Evolutionary conservation across 1,140 invertebrate species (phyloP).

Genomic region (Homalodisca vitripennis): DNA sequence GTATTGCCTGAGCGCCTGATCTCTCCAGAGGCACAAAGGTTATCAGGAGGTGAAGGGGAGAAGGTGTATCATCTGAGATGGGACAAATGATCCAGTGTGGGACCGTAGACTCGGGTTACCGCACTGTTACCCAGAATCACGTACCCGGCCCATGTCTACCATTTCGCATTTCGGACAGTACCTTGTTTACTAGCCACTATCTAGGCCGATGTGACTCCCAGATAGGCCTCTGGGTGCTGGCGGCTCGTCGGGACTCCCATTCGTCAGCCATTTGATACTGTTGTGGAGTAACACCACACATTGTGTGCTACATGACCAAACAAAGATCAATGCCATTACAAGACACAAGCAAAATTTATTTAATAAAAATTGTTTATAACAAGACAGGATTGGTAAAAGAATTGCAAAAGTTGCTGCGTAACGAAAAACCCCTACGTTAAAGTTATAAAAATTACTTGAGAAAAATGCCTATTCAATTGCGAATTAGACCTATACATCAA

Average conservation of each 20-base stretch:
- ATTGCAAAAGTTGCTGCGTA: background rate
- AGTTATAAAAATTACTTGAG: too few relatives aligned
- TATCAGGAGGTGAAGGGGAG: too few relatives aligned
- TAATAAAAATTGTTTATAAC: background rate
- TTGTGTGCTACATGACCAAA: background rate
- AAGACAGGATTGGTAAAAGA: background rate
- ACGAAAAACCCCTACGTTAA: too few relatives aligned
- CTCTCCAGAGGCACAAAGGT: too few relatives aligned
- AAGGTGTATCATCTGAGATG: too few relatives aligned
- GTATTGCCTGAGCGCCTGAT: too few relatives aligned
- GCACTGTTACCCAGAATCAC: background rate
- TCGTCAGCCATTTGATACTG: conserved; percentile 11
- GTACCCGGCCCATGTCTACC: background rate
- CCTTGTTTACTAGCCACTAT: conserved; percentile 12
- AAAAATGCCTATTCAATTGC: too few relatives aligned
- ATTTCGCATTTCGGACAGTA: conserved; percentile 7
- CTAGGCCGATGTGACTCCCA: background rate
- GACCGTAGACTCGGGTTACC: too few relatives aligned
- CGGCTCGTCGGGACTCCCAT: too few relatives aligned
- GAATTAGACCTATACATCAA: too few relatives aligned
- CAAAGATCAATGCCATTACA: background rate
- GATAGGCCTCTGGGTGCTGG: too few relatives aligned
- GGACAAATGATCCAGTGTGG: too few relatives aligned
- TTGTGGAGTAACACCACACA: background rate
- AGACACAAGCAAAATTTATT: background rate